These are phyloP conservation scores for Jacana jacana DNA, from an alignment of 2,113 vertebrate species.

Conservation along the genomic window DNA sequence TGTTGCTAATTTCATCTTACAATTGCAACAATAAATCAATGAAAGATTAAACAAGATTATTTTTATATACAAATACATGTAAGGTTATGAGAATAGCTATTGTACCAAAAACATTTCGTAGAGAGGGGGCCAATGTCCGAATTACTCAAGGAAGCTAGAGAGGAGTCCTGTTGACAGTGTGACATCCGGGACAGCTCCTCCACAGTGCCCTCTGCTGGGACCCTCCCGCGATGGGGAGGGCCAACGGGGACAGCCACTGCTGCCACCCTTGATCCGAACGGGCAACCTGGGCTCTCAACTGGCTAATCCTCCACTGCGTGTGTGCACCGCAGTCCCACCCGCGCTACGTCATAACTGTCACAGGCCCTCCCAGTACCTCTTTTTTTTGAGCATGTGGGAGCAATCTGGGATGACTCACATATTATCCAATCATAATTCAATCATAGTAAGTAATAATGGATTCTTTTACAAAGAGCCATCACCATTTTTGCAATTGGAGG, in stretches of 20 bases:
- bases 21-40: neutral
- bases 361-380: neutral
- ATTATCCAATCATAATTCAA: accelerated
- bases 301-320: neutral
- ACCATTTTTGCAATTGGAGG: neutral
- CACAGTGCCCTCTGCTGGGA: constrained; percentile 31
- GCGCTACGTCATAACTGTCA: neutral
- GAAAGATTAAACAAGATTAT: neutral
- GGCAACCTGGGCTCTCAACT: accelerated
- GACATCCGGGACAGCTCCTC: neutral
- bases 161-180: neutral
- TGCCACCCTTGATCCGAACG: neutral
- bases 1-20: neutral
- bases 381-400: accelerated
- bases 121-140: too few relatives aligned
- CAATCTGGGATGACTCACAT: accelerated
- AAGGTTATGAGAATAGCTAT: neutral
- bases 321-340: neutral
- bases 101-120: too few relatives aligned
- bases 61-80: accelerated
- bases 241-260: too few relatives aligned
- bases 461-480: neutral
- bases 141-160: neutral
- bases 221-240: neutral
- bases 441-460: too few relatives aligned